Percentiles rank a stretch among this genome's conserved stretches.
Evolutionary conservation across 2,888 invertebrate species (phyloP).

Genomic region (Caenorhabditis sp.): DNA sequence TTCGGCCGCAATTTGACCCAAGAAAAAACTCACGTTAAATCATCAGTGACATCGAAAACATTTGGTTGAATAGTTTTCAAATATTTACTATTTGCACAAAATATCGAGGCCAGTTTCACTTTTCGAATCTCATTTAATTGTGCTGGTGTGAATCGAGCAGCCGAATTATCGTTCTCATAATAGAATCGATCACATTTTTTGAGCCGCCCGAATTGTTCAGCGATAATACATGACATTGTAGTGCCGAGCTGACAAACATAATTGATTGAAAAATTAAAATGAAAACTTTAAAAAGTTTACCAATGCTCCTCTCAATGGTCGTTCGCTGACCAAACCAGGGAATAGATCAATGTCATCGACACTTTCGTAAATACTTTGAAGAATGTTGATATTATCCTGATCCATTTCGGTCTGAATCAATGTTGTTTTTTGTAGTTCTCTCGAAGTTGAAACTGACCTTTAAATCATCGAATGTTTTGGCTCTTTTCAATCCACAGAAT

Average conservation of each 20-base stretch:
- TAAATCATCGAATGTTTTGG: slow-evolving; percentile 85
- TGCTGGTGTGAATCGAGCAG: slow-evolving; percentile 68
- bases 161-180: slow-evolving; percentile 76
- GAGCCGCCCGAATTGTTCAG: slow-evolving; percentile 78
- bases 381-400: slow-evolving; percentile 74
- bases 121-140: slow-evolving; percentile 88
- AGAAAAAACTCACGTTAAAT: slow-evolving; percentile 56
- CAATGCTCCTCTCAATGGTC: slow-evolving; percentile 80
- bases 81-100: slow-evolving; percentile 88
- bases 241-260: slow-evolving; percentile 78
- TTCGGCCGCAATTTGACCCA: neutral
- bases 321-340: slow-evolving; percentile 89
- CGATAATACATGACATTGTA: slow-evolving; percentile 93
- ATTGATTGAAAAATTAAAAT: too few relatives aligned
- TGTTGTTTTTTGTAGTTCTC: too few relatives aligned
- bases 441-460: too few relatives aligned
- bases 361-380: slow-evolving; percentile 73
- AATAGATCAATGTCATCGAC: slow-evolving; percentile 94
- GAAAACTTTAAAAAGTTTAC: slow-evolving; percentile 66
- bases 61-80: slow-evolving; percentile 86
- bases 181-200: slow-evolving; percentile 91
- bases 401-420: slow-evolving; percentile 79
- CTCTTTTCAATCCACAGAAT: slow-evolving; percentile 84
- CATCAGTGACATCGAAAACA: slow-evolving; percentile 83
- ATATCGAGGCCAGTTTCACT: slow-evolving; percentile 82